A percentile compares a stretch with the other conserved stretches of the same genome.
Evolutionary conservation across 2,113 vertebrate genomes (phyloP).

Genomic region (Oreochromis niloticus): DNA sequence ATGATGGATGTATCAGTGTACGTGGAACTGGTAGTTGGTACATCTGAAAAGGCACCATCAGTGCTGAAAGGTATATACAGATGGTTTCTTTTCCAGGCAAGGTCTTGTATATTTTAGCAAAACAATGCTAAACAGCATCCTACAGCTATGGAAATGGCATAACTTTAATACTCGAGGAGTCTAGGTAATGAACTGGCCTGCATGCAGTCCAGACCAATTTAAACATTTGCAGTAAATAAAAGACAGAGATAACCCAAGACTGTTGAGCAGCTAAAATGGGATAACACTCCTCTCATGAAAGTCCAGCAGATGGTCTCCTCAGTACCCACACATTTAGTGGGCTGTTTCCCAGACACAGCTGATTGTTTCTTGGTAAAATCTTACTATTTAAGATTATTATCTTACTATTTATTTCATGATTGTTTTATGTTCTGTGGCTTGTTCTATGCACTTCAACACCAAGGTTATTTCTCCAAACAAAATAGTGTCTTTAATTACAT

Average conservation of each 20-base stretch:
- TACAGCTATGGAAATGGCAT: neutral
- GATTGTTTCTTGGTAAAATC: neutral
- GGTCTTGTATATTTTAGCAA: neutral
- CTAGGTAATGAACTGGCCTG: neutral
- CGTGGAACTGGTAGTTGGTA: neutral
- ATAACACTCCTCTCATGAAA: accelerated
- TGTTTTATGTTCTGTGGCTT: neutral
- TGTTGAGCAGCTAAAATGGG: neutral
- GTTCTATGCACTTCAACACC: neutral
- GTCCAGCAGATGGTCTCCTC: neutral
- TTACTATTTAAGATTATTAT: neutral
- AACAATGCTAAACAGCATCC: neutral
- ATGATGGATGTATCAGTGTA: neutral
- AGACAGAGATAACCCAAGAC: neutral
- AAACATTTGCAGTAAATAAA: neutral
- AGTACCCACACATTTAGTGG: neutral
- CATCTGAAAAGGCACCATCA: neutral
- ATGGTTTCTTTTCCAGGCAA: neutral
- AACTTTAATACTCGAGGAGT: neutral
- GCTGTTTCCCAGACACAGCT: neutral
- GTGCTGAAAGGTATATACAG: neutral
- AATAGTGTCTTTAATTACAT: neutral
- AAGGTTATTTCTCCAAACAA: neutral
- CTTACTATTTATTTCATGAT: neutral
- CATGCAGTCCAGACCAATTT: neutral